A percentile compares a stretch with the other conserved stretches of the same genome.
These are phyloP conservation scores for Drosophila chauvacae DNA, from an alignment of 1,140 invertebrate genomes.

Conservation along the genomic window DNA sequence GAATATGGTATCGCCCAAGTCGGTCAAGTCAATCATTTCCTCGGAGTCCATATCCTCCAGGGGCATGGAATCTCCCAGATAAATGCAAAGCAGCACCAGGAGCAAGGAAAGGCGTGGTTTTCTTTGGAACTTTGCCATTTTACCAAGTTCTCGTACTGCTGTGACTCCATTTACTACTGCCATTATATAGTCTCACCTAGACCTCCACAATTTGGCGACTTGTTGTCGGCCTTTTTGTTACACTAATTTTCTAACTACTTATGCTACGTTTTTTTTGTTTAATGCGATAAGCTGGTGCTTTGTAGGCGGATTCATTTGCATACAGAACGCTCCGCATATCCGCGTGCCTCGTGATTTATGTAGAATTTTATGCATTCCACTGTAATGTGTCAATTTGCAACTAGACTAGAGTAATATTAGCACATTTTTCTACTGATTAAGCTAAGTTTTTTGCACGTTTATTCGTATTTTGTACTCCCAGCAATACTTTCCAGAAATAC, in stretches of 20 bases:
- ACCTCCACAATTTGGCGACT: constrained; percentile 61
- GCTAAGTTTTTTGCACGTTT: constrained; percentile 30
- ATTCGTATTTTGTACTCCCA: too few species aligned
- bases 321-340: constrained; percentile 49
- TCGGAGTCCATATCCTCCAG: constrained; percentile 52
- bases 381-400: constrained; percentile 52
- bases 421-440: background rate
- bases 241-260: constrained; percentile 19
- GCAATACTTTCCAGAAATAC: background rate
- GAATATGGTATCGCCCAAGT: constrained; percentile 85
- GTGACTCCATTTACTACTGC: background rate
- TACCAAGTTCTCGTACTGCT: constrained; percentile 23
- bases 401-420: constrained; percentile 1
- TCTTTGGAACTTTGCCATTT: constrained; percentile 51
- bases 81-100: constrained; percentile 17
- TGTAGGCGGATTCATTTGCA: constrained; percentile 57
- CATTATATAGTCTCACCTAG: constrained; percentile 65
- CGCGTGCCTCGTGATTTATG: constrained; percentile 58
- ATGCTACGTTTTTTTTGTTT: constrained; percentile 21
- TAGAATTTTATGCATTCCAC: constrained; percentile 32
- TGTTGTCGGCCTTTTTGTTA: constrained; percentile 32
- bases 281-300: constrained; percentile 46
- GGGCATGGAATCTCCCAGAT: constrained; percentile 8
- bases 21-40: constrained; percentile 85
- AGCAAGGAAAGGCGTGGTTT: constrained; percentile 10